Conservation (phyloP, 2,888 invertebrate genomes). For the Andrena chrysosceles region DNA sequence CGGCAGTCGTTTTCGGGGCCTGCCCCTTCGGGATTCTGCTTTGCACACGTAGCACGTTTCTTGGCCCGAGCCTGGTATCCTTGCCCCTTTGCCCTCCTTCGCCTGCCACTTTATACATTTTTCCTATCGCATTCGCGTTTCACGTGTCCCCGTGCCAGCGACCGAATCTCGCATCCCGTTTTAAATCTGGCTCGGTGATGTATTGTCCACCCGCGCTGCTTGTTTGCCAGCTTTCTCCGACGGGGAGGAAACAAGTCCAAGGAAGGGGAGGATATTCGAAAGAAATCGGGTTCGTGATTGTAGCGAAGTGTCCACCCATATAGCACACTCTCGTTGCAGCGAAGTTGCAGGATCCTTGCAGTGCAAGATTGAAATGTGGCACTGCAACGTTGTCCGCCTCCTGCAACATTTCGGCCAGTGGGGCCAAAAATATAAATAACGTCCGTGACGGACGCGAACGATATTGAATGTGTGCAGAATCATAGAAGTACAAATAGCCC, state of each 20-base stretch:
- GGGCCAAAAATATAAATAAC: too few relatives aligned
- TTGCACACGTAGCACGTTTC: conserved; percentile 73
- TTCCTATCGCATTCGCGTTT: conserved; percentile 71
- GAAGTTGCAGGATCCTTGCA: too few relatives aligned
- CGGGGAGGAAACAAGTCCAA: background rate
- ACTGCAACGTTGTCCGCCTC: too few relatives aligned
- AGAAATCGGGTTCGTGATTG: conserved; percentile 2
- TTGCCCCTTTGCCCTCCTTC: background rate
- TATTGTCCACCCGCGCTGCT: conserved; percentile 55
- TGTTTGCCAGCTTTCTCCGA: conserved; percentile 15
- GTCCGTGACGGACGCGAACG: too few relatives aligned
- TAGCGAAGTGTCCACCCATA: too few relatives aligned
- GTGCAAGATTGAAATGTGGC: too few relatives aligned
- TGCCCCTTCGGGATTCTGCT: conserved; percentile 64
- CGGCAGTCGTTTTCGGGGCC: conserved; percentile 66
- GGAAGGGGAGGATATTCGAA: background rate
- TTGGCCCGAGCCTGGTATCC: conserved; percentile 18
- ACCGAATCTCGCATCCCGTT: conserved; percentile 63
- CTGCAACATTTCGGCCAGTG: too few relatives aligned
- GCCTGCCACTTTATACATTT: conserved; percentile 69
- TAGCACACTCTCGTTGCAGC: too few relatives aligned
- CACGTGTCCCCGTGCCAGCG: conserved; percentile 60
- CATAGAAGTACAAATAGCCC: too few relatives aligned
- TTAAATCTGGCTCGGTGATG: conserved; percentile 70
- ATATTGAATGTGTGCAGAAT: too few relatives aligned